A percentile compares a stretch with the other conserved stretches of the same genome.
Conservation (phyloP, 2,113 vertebrate genomes). For the Centrocercus urophasianus region DNA sequence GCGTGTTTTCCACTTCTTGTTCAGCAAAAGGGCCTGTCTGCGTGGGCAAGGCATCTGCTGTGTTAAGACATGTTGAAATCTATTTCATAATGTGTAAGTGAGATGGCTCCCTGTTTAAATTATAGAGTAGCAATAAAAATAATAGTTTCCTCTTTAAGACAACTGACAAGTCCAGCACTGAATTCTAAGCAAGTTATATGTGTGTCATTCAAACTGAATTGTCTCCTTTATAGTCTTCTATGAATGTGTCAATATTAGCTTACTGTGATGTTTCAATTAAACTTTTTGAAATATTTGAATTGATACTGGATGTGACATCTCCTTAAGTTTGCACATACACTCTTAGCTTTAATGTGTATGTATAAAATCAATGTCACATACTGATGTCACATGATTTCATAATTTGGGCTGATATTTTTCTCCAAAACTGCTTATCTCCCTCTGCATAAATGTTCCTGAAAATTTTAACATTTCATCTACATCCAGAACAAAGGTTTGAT, state of each 20-base stretch:
- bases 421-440: fast-evolving
- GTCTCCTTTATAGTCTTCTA: neutral
- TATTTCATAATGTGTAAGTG: neutral
- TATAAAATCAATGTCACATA: neutral
- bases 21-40: neutral
- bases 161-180: neutral
- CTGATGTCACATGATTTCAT: neutral
- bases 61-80: neutral
- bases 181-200: neutral
- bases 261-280: neutral
- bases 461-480: neutral
- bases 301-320: neutral
- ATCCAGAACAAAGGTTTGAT: neutral
- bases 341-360: neutral
- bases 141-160: neutral
- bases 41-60: neutral
- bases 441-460: neutral
- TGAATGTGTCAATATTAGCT: neutral
- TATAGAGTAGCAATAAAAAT: neutral
- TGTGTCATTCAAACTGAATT: neutral
- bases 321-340: neutral
- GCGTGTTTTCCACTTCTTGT: neutral
- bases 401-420: neutral
- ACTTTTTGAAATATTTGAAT: neutral
- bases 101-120: neutral